phyloP scores from a whole-genome alignment of 2,113 vertebrate genomes.

The Corvus hawaiiensis region DNA sequence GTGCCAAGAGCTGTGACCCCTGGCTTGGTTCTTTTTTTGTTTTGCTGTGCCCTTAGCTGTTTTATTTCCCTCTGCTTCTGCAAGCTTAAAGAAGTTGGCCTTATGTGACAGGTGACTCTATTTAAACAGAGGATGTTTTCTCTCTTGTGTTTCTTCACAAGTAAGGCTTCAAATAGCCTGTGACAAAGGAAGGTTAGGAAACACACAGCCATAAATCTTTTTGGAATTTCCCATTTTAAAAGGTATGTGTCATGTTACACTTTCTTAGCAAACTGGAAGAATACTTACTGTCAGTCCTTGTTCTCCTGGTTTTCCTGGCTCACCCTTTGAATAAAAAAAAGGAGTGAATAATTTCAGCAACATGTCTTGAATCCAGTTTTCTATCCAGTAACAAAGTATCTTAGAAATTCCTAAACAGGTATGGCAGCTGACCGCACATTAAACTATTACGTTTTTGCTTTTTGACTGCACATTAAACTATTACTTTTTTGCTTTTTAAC shows the following conservation, averaged over 20 bases:
- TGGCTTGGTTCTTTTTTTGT: neutral
- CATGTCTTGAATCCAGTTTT: neutral
- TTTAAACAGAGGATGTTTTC: neutral
- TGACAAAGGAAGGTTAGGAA: neutral
- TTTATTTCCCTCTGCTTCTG: neutral
- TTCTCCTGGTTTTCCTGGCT: slow-evolving; percentile 88
- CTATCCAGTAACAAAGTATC: neutral
- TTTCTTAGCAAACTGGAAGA: neutral
- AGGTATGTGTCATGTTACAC: neutral
- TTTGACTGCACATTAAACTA: neutral
- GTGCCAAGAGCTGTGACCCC: neutral
- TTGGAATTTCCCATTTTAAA: neutral
- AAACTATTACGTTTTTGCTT: neutral
- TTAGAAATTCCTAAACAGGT: neutral
- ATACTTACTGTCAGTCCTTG: slow-evolving; percentile 81
- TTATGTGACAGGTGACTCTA: neutral
- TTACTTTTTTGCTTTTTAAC: neutral
- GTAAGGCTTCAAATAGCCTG: neutral
- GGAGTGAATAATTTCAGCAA: neutral
- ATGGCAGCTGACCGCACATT: neutral
- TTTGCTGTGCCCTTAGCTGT: neutral
- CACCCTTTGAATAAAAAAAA: slow-evolving; percentile 78
- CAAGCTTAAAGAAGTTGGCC: neutral
- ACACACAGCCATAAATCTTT: neutral
- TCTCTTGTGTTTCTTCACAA: neutral